Evolutionary conservation across 2,888 invertebrate genomes (phyloP).

Genomic region (Drosophila mimetica): DNA sequence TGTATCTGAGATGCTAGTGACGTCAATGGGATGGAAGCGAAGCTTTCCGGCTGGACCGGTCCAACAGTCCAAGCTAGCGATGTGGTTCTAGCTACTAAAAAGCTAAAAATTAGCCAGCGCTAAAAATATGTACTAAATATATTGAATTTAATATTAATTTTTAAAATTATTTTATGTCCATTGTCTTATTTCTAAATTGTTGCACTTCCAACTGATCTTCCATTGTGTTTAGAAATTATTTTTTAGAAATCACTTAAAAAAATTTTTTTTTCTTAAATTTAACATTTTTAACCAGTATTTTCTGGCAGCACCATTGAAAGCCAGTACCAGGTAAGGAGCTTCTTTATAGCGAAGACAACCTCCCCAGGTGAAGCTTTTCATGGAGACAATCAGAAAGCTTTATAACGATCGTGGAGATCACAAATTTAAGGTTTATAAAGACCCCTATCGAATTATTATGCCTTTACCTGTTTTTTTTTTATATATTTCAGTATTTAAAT

Average conservation of each 20-base stretch:
- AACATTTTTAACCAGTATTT: neutral
- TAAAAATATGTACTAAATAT: too few species aligned
- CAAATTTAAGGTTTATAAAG: neutral
- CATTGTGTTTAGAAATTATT: too few species aligned
- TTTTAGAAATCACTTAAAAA: too few species aligned
- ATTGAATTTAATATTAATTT: too few species aligned
- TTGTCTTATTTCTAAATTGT: too few species aligned
- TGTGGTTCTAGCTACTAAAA: neutral
- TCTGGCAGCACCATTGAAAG: neutral
- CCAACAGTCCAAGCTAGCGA: conserved; percentile 58
- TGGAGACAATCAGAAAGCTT: neutral
- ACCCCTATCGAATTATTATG: neutral
- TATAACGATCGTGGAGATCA: neutral
- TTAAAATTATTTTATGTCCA: too few species aligned
- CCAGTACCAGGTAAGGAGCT: neutral
- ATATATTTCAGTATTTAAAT: too few species aligned
- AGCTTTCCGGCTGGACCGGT: conserved; percentile 68
- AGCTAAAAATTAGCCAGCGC: neutral
- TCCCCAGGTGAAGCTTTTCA: conserved; percentile 11
- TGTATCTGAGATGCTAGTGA: conserved; percentile 51
- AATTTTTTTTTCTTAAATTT: too few species aligned
- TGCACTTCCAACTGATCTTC: too few species aligned
- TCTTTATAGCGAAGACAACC: conserved; percentile 5
- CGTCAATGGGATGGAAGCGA: conserved; percentile 64
- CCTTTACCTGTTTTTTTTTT: neutral